Conservation (phyloP, 1,140 invertebrate species). For the Diplogasteroides magnus region DNA sequence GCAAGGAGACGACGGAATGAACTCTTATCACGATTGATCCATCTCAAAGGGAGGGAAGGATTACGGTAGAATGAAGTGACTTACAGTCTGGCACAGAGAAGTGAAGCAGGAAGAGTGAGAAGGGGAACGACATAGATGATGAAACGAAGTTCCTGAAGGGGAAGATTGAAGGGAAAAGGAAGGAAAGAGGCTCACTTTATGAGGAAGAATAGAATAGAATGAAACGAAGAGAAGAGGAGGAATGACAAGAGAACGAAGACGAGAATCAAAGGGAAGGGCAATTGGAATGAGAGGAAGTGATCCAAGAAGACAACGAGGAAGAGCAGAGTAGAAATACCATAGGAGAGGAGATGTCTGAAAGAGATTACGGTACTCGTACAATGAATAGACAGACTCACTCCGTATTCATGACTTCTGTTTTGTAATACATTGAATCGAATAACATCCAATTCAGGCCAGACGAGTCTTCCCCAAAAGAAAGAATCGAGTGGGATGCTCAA, state of each 20-base stretch:
- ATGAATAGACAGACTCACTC: conserved; percentile 65
- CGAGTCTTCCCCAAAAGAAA: conserved; percentile 77
- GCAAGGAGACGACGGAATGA: conserved; percentile 28
- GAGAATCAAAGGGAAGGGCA: conserved; percentile 53
- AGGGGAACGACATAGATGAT: conserved; percentile 93
- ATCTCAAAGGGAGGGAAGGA: conserved; percentile 33
- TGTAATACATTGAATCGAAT: conserved; percentile 88
- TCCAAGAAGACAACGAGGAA: conserved; percentile 78
- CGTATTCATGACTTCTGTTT: conserved; percentile 92
- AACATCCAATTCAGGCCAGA: conserved; percentile 97
- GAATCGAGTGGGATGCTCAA: conserved; percentile 80
- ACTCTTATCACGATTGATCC: conserved; percentile 34
- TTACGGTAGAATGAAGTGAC: conserved; percentile 56
- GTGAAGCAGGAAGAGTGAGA: conserved; percentile 81
- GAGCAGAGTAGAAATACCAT: conserved; percentile 97
- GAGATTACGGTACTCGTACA: background rate
- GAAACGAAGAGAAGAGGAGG: conserved; percentile 73
- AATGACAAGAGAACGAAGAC: conserved; percentile 76
- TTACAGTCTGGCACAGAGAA: conserved; percentile 79
- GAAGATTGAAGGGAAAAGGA: background rate
- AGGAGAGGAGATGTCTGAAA: conserved; percentile 78
- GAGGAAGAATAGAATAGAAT: conserved; percentile 87
- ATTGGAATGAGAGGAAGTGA: background rate
- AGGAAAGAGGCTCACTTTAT: conserved; percentile 75
- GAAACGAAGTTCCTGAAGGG: conserved; percentile 67